Percentiles rank a stretch among this genome's conserved stretches.
Conservation (phyloP, 2,888 invertebrate genomes). For the Lithophane semibrunnea region DNA sequence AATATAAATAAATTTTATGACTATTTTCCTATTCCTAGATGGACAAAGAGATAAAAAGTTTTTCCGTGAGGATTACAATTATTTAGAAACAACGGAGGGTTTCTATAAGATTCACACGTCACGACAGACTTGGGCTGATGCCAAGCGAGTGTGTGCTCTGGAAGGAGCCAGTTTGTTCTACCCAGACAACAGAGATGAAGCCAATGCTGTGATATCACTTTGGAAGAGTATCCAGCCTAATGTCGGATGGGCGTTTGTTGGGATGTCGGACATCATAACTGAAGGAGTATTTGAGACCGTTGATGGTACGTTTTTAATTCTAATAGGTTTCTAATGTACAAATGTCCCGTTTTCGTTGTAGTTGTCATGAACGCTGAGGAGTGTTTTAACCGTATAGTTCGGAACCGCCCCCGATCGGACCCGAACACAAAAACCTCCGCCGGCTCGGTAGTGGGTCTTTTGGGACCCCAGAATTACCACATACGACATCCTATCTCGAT, state of each 20-base stretch:
- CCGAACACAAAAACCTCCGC: too few species aligned
- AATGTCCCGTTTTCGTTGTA: too few species aligned
- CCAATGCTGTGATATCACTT: constrained; percentile 8
- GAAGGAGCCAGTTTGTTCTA: constrained; percentile 27
- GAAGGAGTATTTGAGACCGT: neutral
- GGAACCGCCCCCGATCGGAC: too few species aligned
- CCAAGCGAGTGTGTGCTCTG: constrained; percentile 18
- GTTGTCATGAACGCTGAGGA: neutral
- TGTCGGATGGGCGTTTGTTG: neutral
- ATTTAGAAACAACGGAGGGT: neutral
- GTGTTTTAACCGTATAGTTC: too few species aligned
- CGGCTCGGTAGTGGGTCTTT: too few species aligned
- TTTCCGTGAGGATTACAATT: constrained; percentile 27
- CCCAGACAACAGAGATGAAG: constrained; percentile 19
- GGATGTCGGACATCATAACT: neutral
- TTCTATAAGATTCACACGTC: constrained; percentile 30
- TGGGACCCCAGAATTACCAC: too few species aligned
- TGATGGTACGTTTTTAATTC: neutral
- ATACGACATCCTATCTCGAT: too few species aligned
- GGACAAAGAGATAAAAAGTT: constrained; percentile 4
- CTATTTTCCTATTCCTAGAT: constrained; percentile 4
- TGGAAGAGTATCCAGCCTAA: neutral
- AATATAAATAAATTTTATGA: neutral
- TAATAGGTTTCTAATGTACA: too few species aligned
- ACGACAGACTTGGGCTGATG: neutral